These are phyloP conservation scores for Opisthograptis luteolata DNA, from an alignment of 2,888 invertebrate species.

Conservation along the genomic window DNA sequence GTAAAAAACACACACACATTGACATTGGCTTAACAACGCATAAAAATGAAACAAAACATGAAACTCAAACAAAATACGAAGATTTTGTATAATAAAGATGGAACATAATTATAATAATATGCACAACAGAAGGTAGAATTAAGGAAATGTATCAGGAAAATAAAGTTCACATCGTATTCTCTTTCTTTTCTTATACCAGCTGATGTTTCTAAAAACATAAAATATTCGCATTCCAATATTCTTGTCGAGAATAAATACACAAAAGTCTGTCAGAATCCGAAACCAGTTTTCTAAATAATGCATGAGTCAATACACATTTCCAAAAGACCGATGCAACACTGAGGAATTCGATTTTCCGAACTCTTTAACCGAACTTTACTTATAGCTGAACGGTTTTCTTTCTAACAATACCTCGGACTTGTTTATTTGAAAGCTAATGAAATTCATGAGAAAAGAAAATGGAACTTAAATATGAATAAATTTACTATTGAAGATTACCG, in stretches of 20 bases:
- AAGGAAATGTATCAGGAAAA: no score
- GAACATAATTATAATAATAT: no score
- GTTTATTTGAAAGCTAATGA: conserved; percentile 32
- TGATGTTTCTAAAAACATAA: no score
- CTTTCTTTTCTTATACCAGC: no score
- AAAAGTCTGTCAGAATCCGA: background rate
- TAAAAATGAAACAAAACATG: no score
- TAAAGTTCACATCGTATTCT: no score
- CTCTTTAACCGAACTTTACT: conserved; percentile 18
- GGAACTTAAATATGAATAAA: conserved; percentile 28
- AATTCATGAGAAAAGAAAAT: conserved; percentile 35
- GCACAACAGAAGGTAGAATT: no score
- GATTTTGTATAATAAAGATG: no score
- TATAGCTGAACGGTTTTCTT: conserved; percentile 14
- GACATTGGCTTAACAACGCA: no score
- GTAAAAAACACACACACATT: no score
- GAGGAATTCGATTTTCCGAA: conserved; percentile 3
- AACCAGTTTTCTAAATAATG: background rate
- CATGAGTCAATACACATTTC: background rate
- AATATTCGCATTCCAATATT: background rate
- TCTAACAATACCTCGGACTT: conserved; percentile 17
- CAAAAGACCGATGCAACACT: conserved; percentile 4
- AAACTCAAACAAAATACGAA: no score
- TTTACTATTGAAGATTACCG: conserved; percentile 23
- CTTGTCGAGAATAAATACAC: background rate